phyloP scores from a whole-genome alignment of 2,113 vertebrate genomes.

The Melanotaenia duboulayi region DNA sequence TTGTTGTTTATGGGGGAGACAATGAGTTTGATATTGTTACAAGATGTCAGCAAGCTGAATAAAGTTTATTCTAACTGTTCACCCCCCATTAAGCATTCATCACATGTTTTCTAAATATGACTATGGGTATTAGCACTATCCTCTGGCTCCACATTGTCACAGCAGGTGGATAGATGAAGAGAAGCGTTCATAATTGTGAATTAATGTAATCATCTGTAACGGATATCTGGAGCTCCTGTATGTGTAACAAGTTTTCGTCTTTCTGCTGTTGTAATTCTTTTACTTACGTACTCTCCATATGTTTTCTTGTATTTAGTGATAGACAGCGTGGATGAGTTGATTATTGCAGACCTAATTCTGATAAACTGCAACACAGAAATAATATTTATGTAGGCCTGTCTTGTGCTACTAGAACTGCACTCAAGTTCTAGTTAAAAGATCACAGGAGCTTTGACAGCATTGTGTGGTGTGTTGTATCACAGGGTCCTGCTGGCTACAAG shows the following conservation, averaged over 20 bases:
- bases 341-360: not conserved
- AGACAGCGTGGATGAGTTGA: not conserved
- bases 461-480: not conserved
- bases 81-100: constrained; percentile 49
- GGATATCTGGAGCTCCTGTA: constrained; percentile 53
- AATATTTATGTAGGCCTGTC: not conserved
- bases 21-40: not conserved
- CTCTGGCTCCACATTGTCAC: constrained; percentile 62
- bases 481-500: too few species aligned
- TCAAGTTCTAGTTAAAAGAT: too few species aligned
- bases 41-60: constrained; percentile 12
- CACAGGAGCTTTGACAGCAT: not conserved
- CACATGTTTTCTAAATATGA: constrained; percentile 61
- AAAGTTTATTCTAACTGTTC: constrained; percentile 31
- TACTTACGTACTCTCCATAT: not conserved
- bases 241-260: constrained; percentile 26
- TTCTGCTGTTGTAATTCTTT: constrained; percentile 3
- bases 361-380: not conserved
- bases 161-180: constrained; percentile 71
- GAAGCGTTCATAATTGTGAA: constrained; percentile 60
- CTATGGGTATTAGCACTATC: constrained; percentile 45
- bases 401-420: not conserved
- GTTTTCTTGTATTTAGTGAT: not conserved
- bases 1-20: not conserved
- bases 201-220: constrained; percentile 64